phyloP scores from a whole-genome alignment of 2,113 vertebrate genomes.

The Neolamprologus toae region DNA sequence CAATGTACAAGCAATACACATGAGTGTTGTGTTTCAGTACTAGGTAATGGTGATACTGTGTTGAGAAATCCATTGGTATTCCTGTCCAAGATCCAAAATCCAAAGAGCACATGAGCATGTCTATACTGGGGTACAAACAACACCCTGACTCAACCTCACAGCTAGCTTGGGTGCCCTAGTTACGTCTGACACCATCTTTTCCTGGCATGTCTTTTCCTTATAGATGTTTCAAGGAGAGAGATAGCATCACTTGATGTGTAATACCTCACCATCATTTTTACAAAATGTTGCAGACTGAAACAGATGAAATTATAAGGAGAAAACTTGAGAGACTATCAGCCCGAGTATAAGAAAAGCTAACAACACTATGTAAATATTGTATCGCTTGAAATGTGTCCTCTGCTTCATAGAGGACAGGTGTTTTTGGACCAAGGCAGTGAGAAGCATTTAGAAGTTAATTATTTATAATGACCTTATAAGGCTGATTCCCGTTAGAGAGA shows the following conservation, averaged over 20 bases:
- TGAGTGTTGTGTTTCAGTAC: not conserved
- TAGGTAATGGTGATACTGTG: not conserved
- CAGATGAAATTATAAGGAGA: not conserved
- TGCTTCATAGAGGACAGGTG: not conserved
- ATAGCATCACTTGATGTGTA: slow-evolving; percentile 9
- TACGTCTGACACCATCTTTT: not conserved
- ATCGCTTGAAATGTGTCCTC: not conserved
- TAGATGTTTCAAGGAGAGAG: not conserved
- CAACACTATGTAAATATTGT: not conserved
- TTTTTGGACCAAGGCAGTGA: slow-evolving; percentile 14
- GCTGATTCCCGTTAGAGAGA: slow-evolving; percentile 34
- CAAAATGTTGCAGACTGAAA: not conserved
- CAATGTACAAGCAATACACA: slow-evolving; percentile 23
- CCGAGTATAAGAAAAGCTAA: not conserved
- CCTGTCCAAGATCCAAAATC: slow-evolving; percentile 7
- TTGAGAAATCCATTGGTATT: not conserved
- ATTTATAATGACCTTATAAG: slow-evolving; percentile 52
- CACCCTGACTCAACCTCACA: not conserved
- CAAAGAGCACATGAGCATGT: not conserved
- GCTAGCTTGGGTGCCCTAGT: not conserved
- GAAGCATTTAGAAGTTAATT: slow-evolving; percentile 58
- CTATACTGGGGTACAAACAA: slow-evolving; percentile 28
- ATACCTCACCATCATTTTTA: not conserved
- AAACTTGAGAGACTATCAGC: not conserved
- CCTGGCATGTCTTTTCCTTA: not conserved